Conservation (phyloP, 35 echinoderm and acorn worm species). For the Patiria miniata region DNA sequence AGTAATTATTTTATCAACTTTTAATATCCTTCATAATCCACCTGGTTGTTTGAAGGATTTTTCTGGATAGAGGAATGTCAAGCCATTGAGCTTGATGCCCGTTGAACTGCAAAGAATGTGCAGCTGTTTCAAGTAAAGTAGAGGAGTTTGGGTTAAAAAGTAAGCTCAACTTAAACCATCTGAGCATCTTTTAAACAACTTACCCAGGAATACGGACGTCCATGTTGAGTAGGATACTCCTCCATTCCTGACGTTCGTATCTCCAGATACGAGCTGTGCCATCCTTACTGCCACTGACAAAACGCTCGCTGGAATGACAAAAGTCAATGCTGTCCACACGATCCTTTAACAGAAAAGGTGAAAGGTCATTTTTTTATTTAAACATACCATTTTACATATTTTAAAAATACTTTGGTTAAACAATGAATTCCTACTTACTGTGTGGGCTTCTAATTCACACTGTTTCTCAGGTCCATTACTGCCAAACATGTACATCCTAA, state of each 20-base stretch:
- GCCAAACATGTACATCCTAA: slow-evolving; percentile 87
- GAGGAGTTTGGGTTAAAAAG: too few relatives aligned
- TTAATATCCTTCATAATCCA: too few relatives aligned
- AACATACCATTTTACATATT: neutral
- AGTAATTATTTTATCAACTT: too few relatives aligned
- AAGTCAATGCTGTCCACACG: slow-evolving; percentile 98
- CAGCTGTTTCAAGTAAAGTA: too few relatives aligned
- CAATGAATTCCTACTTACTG: slow-evolving; percentile 56
- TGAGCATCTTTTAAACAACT: neutral
- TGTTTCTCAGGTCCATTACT: slow-evolving; percentile 84
- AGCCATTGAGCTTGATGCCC: too few relatives aligned
- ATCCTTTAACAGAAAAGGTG: slow-evolving; percentile 58
- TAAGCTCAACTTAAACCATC: too few relatives aligned
- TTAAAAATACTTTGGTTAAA: too few relatives aligned
- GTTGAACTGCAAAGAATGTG: too few relatives aligned
- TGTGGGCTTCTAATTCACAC: slow-evolving; percentile 87
- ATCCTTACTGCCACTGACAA: slow-evolving; percentile 97
- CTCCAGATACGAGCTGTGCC: slow-evolving; percentile 94
- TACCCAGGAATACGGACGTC: slow-evolving; percentile 66
- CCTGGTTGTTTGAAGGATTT: too few relatives aligned
- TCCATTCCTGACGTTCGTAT: slow-evolving; percentile 89
- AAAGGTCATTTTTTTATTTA: neutral
- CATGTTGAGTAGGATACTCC: slow-evolving; percentile 83
- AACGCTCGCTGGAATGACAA: slow-evolving; percentile 77
- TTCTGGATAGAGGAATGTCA: too few relatives aligned